Evolutionary conservation across 53 echinoderm and acorn worm genomes (phyloP), one percentile per base, ranked within the genome.

Genomic region (Actinopyga echinites): DNA sequence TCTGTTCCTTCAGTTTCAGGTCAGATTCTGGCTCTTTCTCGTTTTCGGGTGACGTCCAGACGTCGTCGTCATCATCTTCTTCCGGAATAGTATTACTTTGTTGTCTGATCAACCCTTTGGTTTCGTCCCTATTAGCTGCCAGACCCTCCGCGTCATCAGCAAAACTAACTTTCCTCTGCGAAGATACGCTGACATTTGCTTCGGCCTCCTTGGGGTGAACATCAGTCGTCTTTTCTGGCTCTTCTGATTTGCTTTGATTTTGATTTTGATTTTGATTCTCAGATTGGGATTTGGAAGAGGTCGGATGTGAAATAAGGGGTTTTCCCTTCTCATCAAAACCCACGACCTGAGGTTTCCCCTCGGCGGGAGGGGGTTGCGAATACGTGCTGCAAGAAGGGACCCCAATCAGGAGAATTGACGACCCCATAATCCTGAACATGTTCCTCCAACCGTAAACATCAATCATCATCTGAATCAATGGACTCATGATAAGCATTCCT

Each of bases 401-500:
- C 23, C 89, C 85, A 32, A 95, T 59, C 4, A 91, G 73, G 44
- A 95, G 85, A 44, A 95, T 88, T n/a, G 92, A 31, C 36, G 83
- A 82, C 22, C 90, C 91, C 69, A 95, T 91, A 8, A 93, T 71
- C 1, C 95, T 88, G 12, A 95, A 82, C 93, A 93, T 93, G 84
- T 93, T 93, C 19, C 95, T 83, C 93, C 93, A 93, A 17, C 95
- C 95, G 65, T 75, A 75, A 34, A 26, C 31, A 34, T 65, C 83
- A 24, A 95, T 90, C 66, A 95, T 83, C 61, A 83, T 85, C 28
- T 93, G 88, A 42, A 93, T 82, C 29, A 95, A 55, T 29, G 86
- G 91, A 38, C 90, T 93, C 91, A 91, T 93, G 28, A 82, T 80
- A 55, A 95, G 78, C 89, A 93, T 93, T 24, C 95, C 95, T 95